Base-by-base conservation (phyloP, 2,113 vertebrate species). In the Neogobius melanostomus region DNA sequence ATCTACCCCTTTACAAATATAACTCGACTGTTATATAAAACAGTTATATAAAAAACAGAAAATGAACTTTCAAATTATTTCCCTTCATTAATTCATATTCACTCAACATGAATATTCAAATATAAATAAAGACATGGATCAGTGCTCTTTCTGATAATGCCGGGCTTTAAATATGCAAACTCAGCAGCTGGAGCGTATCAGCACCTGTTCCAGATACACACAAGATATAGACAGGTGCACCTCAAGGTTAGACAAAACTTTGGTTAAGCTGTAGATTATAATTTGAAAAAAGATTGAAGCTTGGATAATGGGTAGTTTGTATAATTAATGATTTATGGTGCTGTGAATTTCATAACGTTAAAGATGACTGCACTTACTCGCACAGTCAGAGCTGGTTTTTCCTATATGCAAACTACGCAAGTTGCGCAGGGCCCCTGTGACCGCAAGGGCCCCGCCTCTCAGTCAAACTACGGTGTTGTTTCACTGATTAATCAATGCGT, bases 41-140 rank as follows among this genome's bases (percentile, higher is more conserved):
- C n/a, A n/a, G n/a, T n/a, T n/a, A n/a, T n/a, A n/a, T n/a, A 53
- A 53, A 53, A 53, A 17, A 53, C 52, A 53, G 52, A 53, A 17
- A 53, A 53, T 9, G n/a, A 10, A 10, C 53, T 21, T 54, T 54
- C 16, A 21, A 54, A 21, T 54, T 21, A 21, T 56, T 56, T 53
- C 5, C 52, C 53, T 56, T 56, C 4, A 56, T 56, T 11, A 5
- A 56, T 28, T 28, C 6, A 56, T 56, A 56, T 56, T 56, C 53
- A 28, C 16, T 10, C 21, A 56, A 56, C 53, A 56, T 56, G 17
- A 56, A 56, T 56, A 56, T 56, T 56, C 53, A 56, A 56, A 28
- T 11, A 5, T 28, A 17, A 56, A 54, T 54, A 56, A 28, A 52
- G 51, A 52, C 51, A 16, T 52, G 51, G 51, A 16, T 52, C 51